Percentiles rank a stretch among this genome's conserved stretches.
phyloP scores from a whole-genome alignment of 2,797 vertebrate genomes.

The Chiroxiphia lanceolata region DNA sequence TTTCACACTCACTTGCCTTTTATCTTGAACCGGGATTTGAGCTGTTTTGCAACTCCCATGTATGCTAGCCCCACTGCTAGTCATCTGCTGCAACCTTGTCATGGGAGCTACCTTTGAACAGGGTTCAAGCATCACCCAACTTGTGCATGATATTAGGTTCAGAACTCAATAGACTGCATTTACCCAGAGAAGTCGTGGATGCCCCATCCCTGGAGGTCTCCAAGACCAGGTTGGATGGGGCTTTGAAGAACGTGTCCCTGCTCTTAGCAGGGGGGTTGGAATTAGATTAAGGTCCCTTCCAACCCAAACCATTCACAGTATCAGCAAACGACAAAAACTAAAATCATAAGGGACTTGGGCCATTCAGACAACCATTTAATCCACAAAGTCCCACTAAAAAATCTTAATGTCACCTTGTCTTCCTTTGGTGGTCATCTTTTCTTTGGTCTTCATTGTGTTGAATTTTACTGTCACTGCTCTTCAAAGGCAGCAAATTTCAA shows the following conservation, averaged over 20 bases:
- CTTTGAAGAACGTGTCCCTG: neutral
- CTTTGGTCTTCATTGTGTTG: neutral
- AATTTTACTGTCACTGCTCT: neutral
- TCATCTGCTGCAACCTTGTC: neutral
- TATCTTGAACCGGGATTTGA: neutral
- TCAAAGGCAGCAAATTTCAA: slow-evolving; percentile 40
- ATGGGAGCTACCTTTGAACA: neutral
- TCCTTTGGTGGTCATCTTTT: neutral
- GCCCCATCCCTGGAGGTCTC: neutral
- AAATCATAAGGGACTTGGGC: neutral
- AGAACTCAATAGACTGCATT: neutral
- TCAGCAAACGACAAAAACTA: neutral
- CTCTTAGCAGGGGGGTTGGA: neutral
- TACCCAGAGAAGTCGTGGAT: neutral
- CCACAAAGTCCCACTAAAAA: neutral
- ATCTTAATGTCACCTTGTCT: neutral
- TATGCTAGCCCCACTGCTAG: neutral
- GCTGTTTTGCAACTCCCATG: neutral
- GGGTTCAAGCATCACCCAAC: accelerated
- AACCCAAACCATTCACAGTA: neutral
- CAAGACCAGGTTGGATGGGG: neutral
- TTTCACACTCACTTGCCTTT: neutral
- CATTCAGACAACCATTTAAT: neutral
- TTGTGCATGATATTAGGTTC: neutral
- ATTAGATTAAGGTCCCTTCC: neutral